phyloP scores from a whole-genome alignment of 1,140 invertebrate species.

The Aleiodes sp. region DNA sequence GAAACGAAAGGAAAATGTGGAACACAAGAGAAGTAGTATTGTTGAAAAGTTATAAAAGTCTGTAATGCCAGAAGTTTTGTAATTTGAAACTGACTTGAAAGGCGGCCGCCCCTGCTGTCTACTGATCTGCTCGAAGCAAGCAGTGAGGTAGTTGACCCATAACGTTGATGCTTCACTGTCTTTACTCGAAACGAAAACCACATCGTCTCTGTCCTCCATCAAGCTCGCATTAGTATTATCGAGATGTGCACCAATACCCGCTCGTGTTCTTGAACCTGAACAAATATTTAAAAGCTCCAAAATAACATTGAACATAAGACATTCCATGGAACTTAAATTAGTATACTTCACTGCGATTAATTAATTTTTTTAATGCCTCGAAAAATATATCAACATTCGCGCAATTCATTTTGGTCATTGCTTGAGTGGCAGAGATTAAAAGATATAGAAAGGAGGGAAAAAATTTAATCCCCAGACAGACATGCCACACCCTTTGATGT shows the following conservation, averaged over 20 bases:
- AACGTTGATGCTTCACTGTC: constrained; percentile 77
- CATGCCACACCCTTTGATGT: constrained; percentile 28
- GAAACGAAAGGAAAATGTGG: constrained; percentile 32
- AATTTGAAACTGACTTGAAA: constrained; percentile 70
- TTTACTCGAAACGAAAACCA: constrained; percentile 79
- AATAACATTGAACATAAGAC: too few species aligned
- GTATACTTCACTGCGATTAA: too few species aligned
- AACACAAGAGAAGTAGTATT: not conserved
- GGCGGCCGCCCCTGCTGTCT: constrained; percentile 77
- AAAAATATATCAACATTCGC: too few species aligned
- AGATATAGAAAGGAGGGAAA: constrained; percentile 2
- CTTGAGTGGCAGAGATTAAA: not conserved
- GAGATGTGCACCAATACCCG: constrained; percentile 34
- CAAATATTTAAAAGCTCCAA: constrained; percentile 19
- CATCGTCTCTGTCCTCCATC: constrained; percentile 70
- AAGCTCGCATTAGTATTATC: constrained; percentile 37
- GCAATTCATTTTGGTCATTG: not conserved
- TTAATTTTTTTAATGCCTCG: too few species aligned
- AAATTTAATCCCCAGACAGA: constrained; percentile 30
- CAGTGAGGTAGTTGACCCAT: constrained; percentile 82
- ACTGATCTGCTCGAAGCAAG: constrained; percentile 84
- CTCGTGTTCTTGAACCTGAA: constrained; percentile 54
- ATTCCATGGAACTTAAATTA: too few species aligned
- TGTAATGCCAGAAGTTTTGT: constrained; percentile 17
- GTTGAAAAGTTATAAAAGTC: constrained; percentile 14